Evolutionary conservation across 1,140 invertebrate species (phyloP), one percentile per base, ranked within the genome.

Genomic region (Camponotus vicinus): DNA sequence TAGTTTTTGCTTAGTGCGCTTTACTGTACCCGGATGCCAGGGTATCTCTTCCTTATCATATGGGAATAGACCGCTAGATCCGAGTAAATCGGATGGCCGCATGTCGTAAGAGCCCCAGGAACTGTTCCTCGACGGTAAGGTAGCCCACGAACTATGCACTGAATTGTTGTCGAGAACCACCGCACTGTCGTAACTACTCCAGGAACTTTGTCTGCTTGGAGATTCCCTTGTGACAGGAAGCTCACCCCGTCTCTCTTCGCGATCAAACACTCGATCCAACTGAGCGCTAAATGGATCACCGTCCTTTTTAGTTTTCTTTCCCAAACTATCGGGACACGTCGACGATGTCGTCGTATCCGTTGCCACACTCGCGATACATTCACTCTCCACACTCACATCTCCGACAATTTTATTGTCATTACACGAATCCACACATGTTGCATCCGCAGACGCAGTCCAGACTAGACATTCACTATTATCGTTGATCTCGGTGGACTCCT

Each of bases 131-230:
- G 97, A 97, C 2, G 97, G 96, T 55, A 96, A 86, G 3, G 96
- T 96, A 69, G 97, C 97, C 97, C 97, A 98, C 37, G 97, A 98
- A 88, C 97, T 97, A 93, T 98, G 97, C 34, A 98, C 96, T n/a
- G 97, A 97, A 79, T 95, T 96, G 85, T 95, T 96, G 49, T 96
- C 95, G 59, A 97, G 94, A 13, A 97, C 96, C 9, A 97, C 96
- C 18, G 97, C 97, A 92, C 97, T 97, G 93, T 98, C 97, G 93
- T 97, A 97, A 32, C 97, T 97, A 91, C 97, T 97, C 97, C 97
- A 98, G 3, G 97, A 98, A 93, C 97, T 97, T 91, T 98, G 97
- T 34, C 97, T 94, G 86, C 92, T 93, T 88, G 96, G 94, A 71
- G 96, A 93, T 90, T 94, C 86, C 83, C 94, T 90, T 6, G 79